A percentile compares a stretch with the other conserved stretches of the same genome.
Conservation (phyloP, 2,888 invertebrate genomes). For the Chirona hameri region DNA sequence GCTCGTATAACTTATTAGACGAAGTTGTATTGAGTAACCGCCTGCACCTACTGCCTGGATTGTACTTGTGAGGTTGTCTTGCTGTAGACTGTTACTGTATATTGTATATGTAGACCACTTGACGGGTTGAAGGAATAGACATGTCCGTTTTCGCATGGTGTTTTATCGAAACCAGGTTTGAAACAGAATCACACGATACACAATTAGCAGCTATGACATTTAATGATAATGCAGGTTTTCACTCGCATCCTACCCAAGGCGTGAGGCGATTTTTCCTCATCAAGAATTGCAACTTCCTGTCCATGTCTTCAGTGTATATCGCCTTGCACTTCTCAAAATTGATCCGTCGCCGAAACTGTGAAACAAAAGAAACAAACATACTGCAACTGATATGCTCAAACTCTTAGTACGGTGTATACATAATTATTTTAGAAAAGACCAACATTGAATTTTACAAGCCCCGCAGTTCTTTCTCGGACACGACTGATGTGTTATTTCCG, state of each 20-base stretch:
- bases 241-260: conserved; percentile 72
- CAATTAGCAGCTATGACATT: background rate
- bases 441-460: too few relatives aligned
- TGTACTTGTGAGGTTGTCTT: background rate
- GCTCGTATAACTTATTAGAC: background rate
- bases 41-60: background rate
- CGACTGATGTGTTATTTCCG: too few relatives aligned
- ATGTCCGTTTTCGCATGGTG: background rate
- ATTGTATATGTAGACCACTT: background rate
- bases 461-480: too few relatives aligned
- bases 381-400: too few relatives aligned
- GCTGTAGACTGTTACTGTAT: background rate
- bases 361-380: conserved; percentile 41
- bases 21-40: conserved; percentile 12
- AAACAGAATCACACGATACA: background rate
- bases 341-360: conserved; percentile 71
- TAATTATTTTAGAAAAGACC: too few relatives aligned
- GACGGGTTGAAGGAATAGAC: conserved; percentile 14
- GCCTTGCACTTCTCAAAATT: conserved; percentile 89
- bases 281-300: conserved; percentile 83
- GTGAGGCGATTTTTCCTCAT: conserved; percentile 77
- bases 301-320: conserved; percentile 93
- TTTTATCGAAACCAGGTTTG: background rate
- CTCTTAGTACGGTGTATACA: too few relatives aligned
- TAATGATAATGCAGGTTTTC: conserved; percentile 47